These are phyloP conservation scores for Coronaproctus castanopsis DNA, from an alignment of 2,888 invertebrate species.

Conservation along the genomic window DNA sequence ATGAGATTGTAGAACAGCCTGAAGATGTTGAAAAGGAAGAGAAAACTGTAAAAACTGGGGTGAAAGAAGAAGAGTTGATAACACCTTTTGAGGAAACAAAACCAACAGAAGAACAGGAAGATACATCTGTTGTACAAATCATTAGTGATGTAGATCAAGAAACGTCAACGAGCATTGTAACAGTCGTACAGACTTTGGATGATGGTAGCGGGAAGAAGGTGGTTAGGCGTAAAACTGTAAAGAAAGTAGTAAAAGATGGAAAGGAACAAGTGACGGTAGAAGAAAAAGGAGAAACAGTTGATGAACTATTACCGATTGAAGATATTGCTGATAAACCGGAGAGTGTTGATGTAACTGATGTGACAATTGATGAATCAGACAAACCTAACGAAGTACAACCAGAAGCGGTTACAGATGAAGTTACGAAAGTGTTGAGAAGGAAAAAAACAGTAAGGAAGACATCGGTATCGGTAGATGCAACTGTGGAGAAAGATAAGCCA, in stretches of 20 bases:
- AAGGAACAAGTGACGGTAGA: conserved; percentile 13
- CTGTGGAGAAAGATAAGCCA: conserved; percentile 3
- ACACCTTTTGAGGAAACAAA: not conserved
- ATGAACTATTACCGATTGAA: conserved; percentile 13
- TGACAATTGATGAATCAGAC: not conserved
- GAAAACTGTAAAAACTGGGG: too few relatives aligned
- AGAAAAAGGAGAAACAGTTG: conserved; percentile 13
- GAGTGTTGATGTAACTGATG: not conserved
- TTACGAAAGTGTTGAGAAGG: not conserved
- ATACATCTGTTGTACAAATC: conserved; percentile 14
- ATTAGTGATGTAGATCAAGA: not conserved
- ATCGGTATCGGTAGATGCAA: too few relatives aligned
- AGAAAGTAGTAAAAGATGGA: conserved; percentile 10
- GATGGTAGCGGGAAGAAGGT: conserved; percentile 2
- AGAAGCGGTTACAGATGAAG: not conserved
- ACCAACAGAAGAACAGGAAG: conserved; percentile 16
- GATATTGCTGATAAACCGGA: conserved; percentile 10
- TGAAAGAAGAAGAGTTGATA: too few relatives aligned
- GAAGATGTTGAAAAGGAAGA: too few relatives aligned
- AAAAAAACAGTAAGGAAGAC: too few relatives aligned
- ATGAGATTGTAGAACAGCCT: conserved; percentile 26
- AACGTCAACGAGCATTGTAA: conserved; percentile 4
- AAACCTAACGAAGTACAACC: not conserved
- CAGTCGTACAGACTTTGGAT: conserved; percentile 11
- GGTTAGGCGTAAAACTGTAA: conserved; percentile 3